These are phyloP conservation scores for Distichodus sexfasciatus DNA, from an alignment of 2,797 vertebrate species.

Conservation along the genomic window DNA sequence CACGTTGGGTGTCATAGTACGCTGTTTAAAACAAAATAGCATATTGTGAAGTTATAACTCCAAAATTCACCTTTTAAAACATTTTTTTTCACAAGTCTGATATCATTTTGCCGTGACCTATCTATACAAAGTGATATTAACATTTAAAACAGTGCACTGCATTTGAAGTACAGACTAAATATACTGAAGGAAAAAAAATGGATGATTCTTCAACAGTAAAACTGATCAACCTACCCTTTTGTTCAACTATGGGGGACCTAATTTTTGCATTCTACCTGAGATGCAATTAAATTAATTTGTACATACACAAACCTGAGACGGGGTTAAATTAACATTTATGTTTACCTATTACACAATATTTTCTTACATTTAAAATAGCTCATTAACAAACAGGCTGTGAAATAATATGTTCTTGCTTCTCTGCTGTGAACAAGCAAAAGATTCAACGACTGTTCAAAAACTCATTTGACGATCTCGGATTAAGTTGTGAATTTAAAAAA, in stretches of 20 bases:
- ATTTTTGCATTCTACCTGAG: constrained; percentile 98
- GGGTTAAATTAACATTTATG: constrained; percentile 69
- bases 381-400: background rate
- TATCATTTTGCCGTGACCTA: constrained; percentile 77
- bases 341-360: background rate
- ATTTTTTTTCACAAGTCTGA: constrained; percentile 81
- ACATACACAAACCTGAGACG: constrained; percentile 52
- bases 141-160: constrained; percentile 97
- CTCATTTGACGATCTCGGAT: no score
- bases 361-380: background rate
- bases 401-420: no score
- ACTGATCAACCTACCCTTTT: constrained; percentile 57
- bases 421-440: no score
- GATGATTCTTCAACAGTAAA: constrained; percentile 47
- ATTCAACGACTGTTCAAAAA: no score
- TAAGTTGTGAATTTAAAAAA: background rate
- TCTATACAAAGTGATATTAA: constrained; percentile 98
- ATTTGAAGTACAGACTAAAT: constrained; percentile 94
- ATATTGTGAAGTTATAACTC: constrained; percentile 64
- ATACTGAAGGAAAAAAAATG: constrained; percentile 81
- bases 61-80: constrained; percentile 75
- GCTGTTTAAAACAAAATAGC: constrained; percentile 23
- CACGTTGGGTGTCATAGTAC: constrained; percentile 21
- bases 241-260: constrained; percentile 83
- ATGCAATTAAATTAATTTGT: constrained; percentile 90